Percentiles rank a stretch among this genome's conserved stretches.
Evolutionary conservation across 1,140 invertebrate genomes (phyloP).

Genomic region (Venustaconcha ellipsiformis): DNA sequence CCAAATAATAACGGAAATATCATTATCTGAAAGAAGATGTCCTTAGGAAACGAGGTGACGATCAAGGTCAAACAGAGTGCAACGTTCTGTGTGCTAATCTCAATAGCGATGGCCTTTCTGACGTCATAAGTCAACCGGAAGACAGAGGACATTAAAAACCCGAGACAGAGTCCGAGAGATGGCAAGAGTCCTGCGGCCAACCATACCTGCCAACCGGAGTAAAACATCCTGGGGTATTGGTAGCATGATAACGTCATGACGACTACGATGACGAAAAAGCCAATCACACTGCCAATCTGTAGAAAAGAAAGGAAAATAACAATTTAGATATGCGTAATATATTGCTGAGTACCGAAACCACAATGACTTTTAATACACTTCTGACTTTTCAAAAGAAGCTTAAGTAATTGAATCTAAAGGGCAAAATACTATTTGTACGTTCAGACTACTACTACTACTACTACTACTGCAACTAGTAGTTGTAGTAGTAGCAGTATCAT

Average conservation of each 20-base stretch:
- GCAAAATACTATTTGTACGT: no score
- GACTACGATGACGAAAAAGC: background rate
- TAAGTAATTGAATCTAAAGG: no score
- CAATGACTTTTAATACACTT: no score
- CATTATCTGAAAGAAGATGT: no score
- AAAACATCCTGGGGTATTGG: conserved; percentile 1
- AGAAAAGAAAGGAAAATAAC: background rate
- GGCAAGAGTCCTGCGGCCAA: background rate
- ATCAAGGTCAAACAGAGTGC: conserved; percentile 2
- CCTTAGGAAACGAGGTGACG: background rate
- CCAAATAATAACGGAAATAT: no score
- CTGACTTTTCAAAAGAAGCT: no score
- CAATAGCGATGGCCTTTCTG: background rate
- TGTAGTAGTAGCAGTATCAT: no score
- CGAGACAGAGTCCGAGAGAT: background rate
- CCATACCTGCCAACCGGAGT: background rate
- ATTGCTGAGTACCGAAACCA: no score
- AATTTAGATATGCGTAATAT: no score
- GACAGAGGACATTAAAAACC: background rate
- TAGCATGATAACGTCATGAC: background rate
- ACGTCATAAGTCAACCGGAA: background rate
- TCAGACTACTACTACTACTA: no score
- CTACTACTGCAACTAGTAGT: no score
- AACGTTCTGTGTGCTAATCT: background rate
- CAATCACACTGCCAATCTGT: background rate